Evolutionary conservation across 2,888 invertebrate genomes (phyloP).

Genomic region (Mesorhabditis spiculigera): DNA sequence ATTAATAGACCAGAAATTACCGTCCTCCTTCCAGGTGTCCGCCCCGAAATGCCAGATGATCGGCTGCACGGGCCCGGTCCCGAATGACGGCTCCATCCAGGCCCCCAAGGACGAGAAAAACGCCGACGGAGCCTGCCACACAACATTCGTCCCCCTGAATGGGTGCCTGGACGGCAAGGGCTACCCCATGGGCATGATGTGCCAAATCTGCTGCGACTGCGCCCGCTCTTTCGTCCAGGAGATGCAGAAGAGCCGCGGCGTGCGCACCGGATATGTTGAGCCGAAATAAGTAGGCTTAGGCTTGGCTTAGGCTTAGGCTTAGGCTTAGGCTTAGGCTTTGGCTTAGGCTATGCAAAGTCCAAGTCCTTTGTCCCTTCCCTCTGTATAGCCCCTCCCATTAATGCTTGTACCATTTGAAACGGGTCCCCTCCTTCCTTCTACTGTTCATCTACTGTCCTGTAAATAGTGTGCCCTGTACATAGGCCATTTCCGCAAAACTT

Average conservation of each 20-base stretch:
- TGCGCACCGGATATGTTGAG: not conserved
- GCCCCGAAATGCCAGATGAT: slow-evolving; percentile 46
- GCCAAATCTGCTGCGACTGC: slow-evolving; percentile 53
- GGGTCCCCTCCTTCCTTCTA: no score
- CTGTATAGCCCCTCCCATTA: no score
- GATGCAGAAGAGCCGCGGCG: slow-evolving; percentile 45
- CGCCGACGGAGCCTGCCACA: slow-evolving; percentile 36
- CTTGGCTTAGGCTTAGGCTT: no score
- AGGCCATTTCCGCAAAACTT: no score
- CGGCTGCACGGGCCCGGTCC: slow-evolving; percentile 50
- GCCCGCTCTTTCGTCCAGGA: slow-evolving; percentile 36
- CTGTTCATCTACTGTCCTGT: no score
- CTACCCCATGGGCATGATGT: slow-evolving; percentile 53
- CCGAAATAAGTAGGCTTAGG: not conserved
- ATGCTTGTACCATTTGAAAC: no score
- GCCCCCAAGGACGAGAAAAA: slow-evolving; percentile 19
- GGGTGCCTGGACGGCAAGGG: slow-evolving; percentile 43
- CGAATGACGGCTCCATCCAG: slow-evolving; percentile 46
- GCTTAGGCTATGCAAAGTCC: no score
- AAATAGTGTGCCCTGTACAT: no score
- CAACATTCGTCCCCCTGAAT: slow-evolving; percentile 50
- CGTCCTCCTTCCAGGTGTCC: slow-evolving; percentile 22
- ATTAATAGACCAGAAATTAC: not conserved
- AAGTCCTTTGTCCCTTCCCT: no score
- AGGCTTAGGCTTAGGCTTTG: no score